Base-by-base conservation (phyloP, 2,113 vertebrate species). In the Labeo rohita region DNA sequence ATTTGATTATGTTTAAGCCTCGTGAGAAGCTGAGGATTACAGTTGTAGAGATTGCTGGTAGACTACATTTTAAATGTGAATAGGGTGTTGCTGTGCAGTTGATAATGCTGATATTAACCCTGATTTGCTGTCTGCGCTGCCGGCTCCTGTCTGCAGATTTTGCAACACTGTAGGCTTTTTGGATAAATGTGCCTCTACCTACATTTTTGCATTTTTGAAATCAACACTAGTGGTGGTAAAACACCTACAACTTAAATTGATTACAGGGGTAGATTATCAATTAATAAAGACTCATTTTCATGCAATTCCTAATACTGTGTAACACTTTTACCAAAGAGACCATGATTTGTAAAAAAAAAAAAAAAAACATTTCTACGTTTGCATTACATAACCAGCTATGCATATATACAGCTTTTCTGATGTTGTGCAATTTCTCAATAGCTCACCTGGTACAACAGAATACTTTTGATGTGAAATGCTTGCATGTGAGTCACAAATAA, bases 1-100 rank as follows among this genome's bases (percentile, higher is more conserved):
- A 76, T 77, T 49, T 77, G 49, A 54, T 77, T 50, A 76, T 28
- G n/a, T 50, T 50, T 50, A 77, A 16, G 49, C 23, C 49, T 77
- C 15, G 8, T 34, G 45, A 75, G 10, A 75, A 75, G 43, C 10
- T 50, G 15, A 28, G 45, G 47, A n/a, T 77, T 54, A 34, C 74
- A 52, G 3, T 23, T 74, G 28, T 47, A 74, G 4, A 2, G 21
- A 73, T 23, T 45, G 43, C 10, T 23, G 16, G 21, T n/a, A 73
- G 39, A n/a, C 18, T 52, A 76, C 12, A 23, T 50, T 76, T 50
- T 15, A 34, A 52, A 52, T 52, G 11, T 49, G 45, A 15, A 16
- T 52, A 73, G 21, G 43, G 74, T 76, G 74, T 76, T 76, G n/a
- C 13, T 50, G 23, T 15, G 47, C 0, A 1, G 45, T 49, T 76